These are phyloP conservation scores for Caenorhabditis tropicalis DNA, from an alignment of 1,140 invertebrate species.

Conservation along the genomic window DNA sequence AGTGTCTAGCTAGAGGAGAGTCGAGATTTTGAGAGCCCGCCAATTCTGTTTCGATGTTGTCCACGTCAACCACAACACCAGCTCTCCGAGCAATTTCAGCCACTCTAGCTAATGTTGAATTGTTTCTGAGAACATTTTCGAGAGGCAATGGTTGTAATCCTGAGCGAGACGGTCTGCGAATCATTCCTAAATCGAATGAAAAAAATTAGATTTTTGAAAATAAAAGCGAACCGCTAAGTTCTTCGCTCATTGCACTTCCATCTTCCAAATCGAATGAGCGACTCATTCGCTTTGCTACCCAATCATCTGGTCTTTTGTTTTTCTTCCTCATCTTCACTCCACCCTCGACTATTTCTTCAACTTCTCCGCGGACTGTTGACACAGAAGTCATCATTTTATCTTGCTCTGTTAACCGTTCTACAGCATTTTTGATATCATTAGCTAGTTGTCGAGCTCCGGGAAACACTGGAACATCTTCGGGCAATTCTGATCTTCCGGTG, in stretches of 20 bases:
- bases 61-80: constrained; percentile 57
- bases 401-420: constrained; percentile 71
- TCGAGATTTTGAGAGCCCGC: constrained; percentile 51
- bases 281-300: constrained; percentile 67
- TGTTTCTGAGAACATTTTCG: constrained; percentile 49
- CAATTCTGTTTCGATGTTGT: constrained; percentile 56
- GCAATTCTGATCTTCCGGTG: constrained; percentile 86
- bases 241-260: constrained; percentile 39
- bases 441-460: constrained; percentile 85
- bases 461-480: constrained; percentile 91
- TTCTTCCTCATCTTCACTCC: constrained; percentile 47
- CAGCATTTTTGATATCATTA: constrained; percentile 69
- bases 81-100: constrained; percentile 56
- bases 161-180: neutral
- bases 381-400: constrained; percentile 8
- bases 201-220: neutral
- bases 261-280: constrained; percentile 64
- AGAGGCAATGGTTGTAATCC: constrained; percentile 30
- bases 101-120: constrained; percentile 57
- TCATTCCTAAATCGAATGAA: neutral
- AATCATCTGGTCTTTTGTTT: constrained; percentile 54
- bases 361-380: neutral
- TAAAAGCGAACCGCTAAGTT: neutral
- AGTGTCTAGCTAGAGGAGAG: constrained; percentile 52
- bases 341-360: constrained; percentile 20